A percentile compares a stretch with the other conserved stretches of the same genome.
phyloP scores from a whole-genome alignment of 2,888 invertebrate genomes.

The Diarsia mendica region DNA sequence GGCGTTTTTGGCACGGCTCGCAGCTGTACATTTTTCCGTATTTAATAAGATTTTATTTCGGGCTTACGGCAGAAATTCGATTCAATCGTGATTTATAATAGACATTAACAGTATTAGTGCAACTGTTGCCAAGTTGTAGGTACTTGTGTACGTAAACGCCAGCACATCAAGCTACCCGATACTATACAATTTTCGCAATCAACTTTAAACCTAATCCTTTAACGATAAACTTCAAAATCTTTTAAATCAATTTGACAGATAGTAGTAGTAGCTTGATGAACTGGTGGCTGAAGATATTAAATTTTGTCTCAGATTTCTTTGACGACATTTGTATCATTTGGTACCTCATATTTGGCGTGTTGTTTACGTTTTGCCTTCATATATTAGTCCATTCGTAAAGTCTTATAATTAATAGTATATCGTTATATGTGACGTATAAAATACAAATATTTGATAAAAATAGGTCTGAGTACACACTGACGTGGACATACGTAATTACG shows the following conservation, averaged over 20 bases:
- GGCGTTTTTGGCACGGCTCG: conserved; percentile 49
- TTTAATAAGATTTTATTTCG: too few relatives aligned
- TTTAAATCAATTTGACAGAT: too few relatives aligned
- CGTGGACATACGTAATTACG: not conserved
- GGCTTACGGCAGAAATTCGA: conserved; percentile 33
- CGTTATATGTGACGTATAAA: not conserved
- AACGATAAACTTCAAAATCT: too few relatives aligned
- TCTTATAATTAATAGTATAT: not conserved
- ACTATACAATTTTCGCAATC: too few relatives aligned
- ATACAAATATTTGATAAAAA: not conserved
- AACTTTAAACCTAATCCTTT: too few relatives aligned
- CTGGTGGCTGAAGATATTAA: too few relatives aligned
- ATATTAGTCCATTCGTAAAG: conserved; percentile 21
- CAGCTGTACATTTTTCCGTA: too few relatives aligned
- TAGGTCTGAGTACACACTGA: not conserved
- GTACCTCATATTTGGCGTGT: not conserved
- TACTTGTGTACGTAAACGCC: too few relatives aligned
- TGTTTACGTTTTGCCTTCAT: conserved; percentile 24
- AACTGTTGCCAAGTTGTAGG: conserved; percentile 38
- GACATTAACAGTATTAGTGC: conserved; percentile 25
- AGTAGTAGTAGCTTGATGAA: too few relatives aligned
- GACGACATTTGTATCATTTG: not conserved
- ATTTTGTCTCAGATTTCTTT: too few relatives aligned
- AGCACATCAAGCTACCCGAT: too few relatives aligned
- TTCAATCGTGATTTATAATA: conserved; percentile 35